Conservation (phyloP, 2,888 invertebrate genomes). For the Dasypolia templi region DNA sequence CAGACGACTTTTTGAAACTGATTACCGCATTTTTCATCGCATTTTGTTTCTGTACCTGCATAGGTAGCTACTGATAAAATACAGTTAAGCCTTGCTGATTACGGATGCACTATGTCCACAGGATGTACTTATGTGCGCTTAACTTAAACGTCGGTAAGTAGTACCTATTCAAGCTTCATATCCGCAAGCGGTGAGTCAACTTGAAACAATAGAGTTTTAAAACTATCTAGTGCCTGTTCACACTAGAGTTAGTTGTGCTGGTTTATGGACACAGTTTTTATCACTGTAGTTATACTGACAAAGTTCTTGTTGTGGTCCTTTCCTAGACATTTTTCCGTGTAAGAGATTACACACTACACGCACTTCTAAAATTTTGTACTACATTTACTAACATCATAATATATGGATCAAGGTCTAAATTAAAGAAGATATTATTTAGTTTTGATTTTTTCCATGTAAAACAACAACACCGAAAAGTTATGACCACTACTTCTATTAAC, state of each 20-base stretch:
- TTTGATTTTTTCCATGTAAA: not conserved
- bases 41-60: not conserved
- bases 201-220: slow-evolving; percentile 26
- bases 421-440: too few species aligned
- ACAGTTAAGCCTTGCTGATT: not conserved
- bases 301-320: not conserved
- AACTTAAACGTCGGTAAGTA: slow-evolving; percentile 16
- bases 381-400: too few species aligned
- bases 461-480: not conserved
- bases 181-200: slow-evolving; percentile 40
- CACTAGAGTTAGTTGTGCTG: slow-evolving; percentile 1
- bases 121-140: slow-evolving; percentile 36
- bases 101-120: slow-evolving; percentile 33
- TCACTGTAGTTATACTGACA: not conserved
- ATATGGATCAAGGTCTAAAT: too few species aligned
- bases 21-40: not conserved
- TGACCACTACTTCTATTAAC: too few species aligned
- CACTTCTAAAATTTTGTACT: too few species aligned
- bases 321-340: not conserved
- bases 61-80: not conserved
- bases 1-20: not conserved
- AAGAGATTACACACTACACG: too few species aligned
- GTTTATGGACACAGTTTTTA: slow-evolving; percentile 28
- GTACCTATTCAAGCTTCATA: slow-evolving; percentile 24
- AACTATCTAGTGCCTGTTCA: slow-evolving; percentile 16